Conservation (phyloP, 1,140 invertebrate genomes). For the Drosophila bifasciata region DNA sequence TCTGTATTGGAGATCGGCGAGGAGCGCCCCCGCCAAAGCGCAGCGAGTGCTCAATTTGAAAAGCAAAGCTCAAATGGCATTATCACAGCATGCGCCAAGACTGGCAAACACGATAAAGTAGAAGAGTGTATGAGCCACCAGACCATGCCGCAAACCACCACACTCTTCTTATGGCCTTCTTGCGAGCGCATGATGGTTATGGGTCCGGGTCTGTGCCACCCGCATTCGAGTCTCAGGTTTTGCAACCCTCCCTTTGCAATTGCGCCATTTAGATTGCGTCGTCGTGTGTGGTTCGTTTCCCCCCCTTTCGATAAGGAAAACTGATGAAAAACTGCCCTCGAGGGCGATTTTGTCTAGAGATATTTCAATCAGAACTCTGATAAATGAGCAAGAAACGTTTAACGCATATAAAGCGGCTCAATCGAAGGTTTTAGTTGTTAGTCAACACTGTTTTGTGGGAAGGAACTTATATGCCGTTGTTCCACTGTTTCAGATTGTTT, state of each 20-base stretch:
- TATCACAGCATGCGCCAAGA: conserved; percentile 74
- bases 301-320: conserved; percentile 3
- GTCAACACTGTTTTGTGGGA: too few species aligned
- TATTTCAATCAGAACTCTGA: conserved; percentile 47
- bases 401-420: conserved; percentile 37
- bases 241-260: conserved; percentile 63
- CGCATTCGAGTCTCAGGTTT: conserved; percentile 68
- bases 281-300: conserved; percentile 56
- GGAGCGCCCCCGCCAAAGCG: conserved; percentile 44
- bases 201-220: conserved; percentile 37
- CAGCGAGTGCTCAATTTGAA: conserved; percentile 80
- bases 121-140: neutral
- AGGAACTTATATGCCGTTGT: too few species aligned
- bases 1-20: conserved; percentile 46
- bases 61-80: conserved; percentile 77
- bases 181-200: too few species aligned
- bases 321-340: conserved; percentile 11
- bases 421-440: conserved; percentile 6
- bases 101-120: neutral
- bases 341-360: conserved; percentile 32
- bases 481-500: too few species aligned
- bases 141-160: conserved; percentile 10
- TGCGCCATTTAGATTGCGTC: conserved; percentile 58
- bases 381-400: conserved; percentile 33
- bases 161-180: neutral